These are phyloP conservation scores for Mobula birostris DNA, from an alignment of 2,113 vertebrate species.

Conservation along the genomic window DNA sequence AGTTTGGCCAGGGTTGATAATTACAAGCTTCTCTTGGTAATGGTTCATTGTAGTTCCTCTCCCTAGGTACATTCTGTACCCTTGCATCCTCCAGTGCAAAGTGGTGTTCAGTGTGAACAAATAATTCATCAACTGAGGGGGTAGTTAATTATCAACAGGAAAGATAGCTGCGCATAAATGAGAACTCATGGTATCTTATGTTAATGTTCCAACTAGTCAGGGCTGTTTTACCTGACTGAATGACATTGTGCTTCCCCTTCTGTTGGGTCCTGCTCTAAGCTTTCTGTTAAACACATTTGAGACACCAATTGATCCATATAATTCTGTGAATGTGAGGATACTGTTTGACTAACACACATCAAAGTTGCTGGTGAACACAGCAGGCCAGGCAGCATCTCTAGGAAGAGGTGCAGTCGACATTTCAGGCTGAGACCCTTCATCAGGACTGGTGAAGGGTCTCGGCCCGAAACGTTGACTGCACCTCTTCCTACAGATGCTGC, in stretches of 20 bases:
- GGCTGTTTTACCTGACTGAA: not conserved
- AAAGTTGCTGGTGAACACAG: too few species aligned
- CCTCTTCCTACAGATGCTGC: too few species aligned
- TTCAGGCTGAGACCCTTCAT: too few species aligned
- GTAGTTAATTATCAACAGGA: not conserved
- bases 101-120: not conserved
- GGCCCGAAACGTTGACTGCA: too few species aligned
- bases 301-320: not conserved
- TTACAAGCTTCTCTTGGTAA: not conserved
- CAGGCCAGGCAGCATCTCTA: too few species aligned
- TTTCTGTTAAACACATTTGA: not conserved
- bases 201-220: not conserved
- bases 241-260: not conserved
- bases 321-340: not conserved
- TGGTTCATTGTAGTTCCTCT: not conserved
- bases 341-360: not conserved
- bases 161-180: too few species aligned
- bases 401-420: too few species aligned
- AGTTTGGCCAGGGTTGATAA: not conserved
- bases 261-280: not conserved
- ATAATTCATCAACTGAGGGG: not conserved
- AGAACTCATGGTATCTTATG: not conserved
- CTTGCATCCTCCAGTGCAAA: not conserved
- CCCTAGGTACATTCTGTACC: not conserved
- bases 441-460: too few species aligned